Evolutionary conservation across 2,797 vertebrate species (phyloP).

Genomic region (Lithobates pipiens): DNA sequence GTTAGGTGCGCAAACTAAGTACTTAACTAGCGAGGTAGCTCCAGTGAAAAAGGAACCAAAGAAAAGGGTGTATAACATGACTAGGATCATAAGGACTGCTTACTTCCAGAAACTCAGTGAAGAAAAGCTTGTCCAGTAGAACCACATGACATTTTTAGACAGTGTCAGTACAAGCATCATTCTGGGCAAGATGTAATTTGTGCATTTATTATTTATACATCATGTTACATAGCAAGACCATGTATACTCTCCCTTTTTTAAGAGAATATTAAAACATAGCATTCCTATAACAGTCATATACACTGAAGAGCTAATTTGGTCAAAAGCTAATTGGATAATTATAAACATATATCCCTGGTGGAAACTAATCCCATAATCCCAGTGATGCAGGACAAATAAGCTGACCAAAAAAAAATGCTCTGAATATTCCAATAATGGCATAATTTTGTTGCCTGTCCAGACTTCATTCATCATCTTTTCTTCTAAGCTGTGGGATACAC

Average conservation of each 20-base stretch:
- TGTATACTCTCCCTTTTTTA: not conserved
- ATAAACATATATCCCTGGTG: not conserved
- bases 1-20: too few relatives aligned
- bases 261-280: not conserved
- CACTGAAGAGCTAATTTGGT: not conserved
- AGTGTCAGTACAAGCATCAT: too few relatives aligned
- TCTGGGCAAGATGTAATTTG: not conserved
- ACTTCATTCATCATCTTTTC: not conserved
- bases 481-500: not conserved
- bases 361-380: not conserved
- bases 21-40: too few relatives aligned
- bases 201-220: not conserved
- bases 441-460: not conserved
- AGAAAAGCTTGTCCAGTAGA: too few relatives aligned
- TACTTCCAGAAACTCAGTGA: too few relatives aligned
- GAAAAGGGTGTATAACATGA: too few relatives aligned
- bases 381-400: not conserved
- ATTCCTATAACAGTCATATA: not conserved
- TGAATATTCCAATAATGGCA: not conserved
- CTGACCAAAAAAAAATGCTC: not conserved
- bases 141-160: too few relatives aligned
- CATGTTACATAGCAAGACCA: not conserved
- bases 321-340: not conserved
- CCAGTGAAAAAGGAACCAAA: too few relatives aligned
- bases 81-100: too few relatives aligned